Conservation (phyloP, 2,797 vertebrate genomes). For the Enteromius paludinosus region DNA sequence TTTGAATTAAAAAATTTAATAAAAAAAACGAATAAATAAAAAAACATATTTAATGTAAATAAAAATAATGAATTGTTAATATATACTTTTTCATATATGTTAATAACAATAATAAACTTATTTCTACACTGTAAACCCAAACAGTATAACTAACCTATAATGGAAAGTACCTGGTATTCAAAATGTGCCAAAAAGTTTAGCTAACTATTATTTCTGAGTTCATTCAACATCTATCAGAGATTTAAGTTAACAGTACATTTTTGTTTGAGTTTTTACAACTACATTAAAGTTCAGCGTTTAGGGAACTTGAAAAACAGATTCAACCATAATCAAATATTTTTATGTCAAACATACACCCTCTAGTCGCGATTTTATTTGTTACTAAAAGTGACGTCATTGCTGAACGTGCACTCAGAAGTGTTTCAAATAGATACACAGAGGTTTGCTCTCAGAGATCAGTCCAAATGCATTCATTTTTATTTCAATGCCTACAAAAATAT, state of each 20-base stretch:
- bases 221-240: no score
- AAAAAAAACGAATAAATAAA: background rate
- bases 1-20: background rate
- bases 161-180: no score
- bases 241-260: no score
- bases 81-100: background rate
- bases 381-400: background rate
- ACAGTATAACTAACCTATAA: no score
- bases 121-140: background rate
- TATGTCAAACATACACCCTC: background rate
- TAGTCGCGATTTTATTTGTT: background rate
- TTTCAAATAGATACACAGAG: no score
- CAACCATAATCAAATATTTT: constrained; percentile 6
- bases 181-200: no score
- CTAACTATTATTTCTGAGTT: no score
- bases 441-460: no score
- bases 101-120: background rate
- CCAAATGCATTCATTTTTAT: no score
- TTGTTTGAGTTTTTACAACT: no score
- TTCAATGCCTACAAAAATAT: no score
- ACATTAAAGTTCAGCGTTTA: background rate
- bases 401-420: background rate
- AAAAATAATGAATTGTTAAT: background rate
- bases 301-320: background rate
- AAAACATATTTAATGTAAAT: background rate